phyloP scores from a whole-genome alignment of 2,888 invertebrate species.

The Erebia ligea region DNA sequence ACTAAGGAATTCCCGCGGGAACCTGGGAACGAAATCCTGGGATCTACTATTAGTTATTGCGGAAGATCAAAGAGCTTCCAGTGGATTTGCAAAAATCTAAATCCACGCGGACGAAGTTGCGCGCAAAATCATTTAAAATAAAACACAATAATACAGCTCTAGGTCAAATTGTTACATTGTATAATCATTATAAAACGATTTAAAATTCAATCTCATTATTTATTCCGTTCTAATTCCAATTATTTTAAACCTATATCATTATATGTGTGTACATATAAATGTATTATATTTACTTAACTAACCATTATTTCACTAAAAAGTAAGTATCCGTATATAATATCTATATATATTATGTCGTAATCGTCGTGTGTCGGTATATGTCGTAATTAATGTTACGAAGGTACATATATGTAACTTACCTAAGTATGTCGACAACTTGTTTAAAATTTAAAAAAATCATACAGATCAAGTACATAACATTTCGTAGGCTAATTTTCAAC shows the following conservation, averaged over 20 bases:
- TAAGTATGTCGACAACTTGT: neutral
- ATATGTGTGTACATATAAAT: neutral
- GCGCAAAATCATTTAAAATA: neutral
- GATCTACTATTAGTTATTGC: too few species aligned
- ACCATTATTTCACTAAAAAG: too few species aligned
- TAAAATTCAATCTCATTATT: slow-evolving; percentile 7
- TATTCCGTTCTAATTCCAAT: slow-evolving; percentile 5
- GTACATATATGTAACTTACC: neutral
- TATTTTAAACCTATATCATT: neutral
- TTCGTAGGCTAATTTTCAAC: neutral
- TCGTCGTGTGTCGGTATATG: too few species aligned
- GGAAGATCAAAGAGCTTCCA: too few species aligned
- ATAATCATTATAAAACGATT: slow-evolving; percentile 2
- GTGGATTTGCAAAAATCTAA: too few species aligned
- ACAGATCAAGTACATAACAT: neutral
- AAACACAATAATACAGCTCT: neutral
- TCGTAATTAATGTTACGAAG: too few species aligned
- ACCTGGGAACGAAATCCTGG: too few species aligned
- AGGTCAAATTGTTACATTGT: slow-evolving; percentile 2
- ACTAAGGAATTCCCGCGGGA: too few species aligned
- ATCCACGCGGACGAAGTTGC: too few species aligned
- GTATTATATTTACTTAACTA: neutral
- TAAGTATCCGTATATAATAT: too few species aligned
- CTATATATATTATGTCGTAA: too few species aligned
- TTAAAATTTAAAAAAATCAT: neutral